phyloP scores from a whole-genome alignment of 2,797 vertebrate species.

The Toxotes lorentzi region DNA sequence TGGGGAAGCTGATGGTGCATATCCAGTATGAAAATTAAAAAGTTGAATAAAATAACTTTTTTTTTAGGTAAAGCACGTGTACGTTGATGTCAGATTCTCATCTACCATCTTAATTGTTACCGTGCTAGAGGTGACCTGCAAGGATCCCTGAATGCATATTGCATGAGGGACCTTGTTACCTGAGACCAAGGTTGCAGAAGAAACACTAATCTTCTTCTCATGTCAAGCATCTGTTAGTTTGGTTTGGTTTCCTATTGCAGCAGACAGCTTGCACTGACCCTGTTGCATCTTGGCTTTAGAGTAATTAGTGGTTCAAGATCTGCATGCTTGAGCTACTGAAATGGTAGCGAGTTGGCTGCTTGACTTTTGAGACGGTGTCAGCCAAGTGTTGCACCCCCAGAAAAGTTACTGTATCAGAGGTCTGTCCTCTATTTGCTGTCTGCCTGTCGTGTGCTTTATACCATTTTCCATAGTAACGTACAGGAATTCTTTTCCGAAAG shows the following conservation, averaged over 20 bases:
- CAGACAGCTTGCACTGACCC: conserved; percentile 43
- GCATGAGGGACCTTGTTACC: conserved; percentile 55
- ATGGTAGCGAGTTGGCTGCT: conserved; percentile 1
- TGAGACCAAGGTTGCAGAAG: conserved; percentile 44
- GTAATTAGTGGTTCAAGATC: conserved; percentile 57
- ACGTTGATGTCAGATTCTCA: conserved; percentile 1
- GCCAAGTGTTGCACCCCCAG: not conserved
- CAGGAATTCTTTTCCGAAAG: conserved; percentile 3
- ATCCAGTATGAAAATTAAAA: not conserved
- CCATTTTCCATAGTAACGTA: not conserved
- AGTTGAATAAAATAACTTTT: not conserved
- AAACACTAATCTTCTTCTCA: conserved; percentile 53
- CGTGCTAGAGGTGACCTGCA: conserved; percentile 45
- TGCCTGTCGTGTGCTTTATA: not conserved
- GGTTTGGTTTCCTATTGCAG: conserved; percentile 61
- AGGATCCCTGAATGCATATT: conserved; percentile 57
- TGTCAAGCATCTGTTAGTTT: conserved; percentile 64
- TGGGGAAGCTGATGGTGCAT: too few relatives aligned
- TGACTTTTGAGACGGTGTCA: not conserved
- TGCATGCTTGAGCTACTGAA: not conserved
- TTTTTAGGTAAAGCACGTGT: not conserved
- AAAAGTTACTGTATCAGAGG: not conserved
- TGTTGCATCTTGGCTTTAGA: conserved; percentile 34
- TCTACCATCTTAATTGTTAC: not conserved
- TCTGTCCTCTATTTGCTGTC: not conserved